These are phyloP conservation scores for Aphelinus certus DNA, from an alignment of 1,140 invertebrate genomes.

Conservation along the genomic window DNA sequence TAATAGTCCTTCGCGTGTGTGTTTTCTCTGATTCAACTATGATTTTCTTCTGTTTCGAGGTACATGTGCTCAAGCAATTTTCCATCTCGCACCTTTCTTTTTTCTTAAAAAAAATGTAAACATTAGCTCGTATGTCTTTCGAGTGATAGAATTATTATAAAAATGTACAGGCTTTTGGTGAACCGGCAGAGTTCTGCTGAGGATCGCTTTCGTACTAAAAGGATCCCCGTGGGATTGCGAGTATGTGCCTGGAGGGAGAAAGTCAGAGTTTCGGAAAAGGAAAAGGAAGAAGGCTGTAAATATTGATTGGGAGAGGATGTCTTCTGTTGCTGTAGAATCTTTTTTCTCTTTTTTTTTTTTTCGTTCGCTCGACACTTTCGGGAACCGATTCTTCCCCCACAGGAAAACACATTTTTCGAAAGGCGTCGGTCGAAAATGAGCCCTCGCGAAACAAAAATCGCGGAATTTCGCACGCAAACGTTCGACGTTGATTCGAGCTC, in stretches of 20 bases:
- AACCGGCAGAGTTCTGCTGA: slow-evolving; percentile 7
- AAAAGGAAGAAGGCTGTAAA: slow-evolving; percentile 34
- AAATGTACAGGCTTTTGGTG: slow-evolving; percentile 13
- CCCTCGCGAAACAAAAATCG: slow-evolving; percentile 4
- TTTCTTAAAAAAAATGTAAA: too few species aligned
- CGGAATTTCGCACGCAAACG: slow-evolving; percentile 17
- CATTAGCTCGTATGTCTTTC: too few species aligned
- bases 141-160: slow-evolving; percentile 11
- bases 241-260: slow-evolving; percentile 36
- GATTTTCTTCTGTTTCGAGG: slow-evolving; percentile 38
- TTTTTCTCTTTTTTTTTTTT: slow-evolving; percentile 23
- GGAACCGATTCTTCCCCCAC: slow-evolving; percentile 9
- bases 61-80: slow-evolving; percentile 29
- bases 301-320: not conserved
- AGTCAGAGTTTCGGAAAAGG: slow-evolving; percentile 33
- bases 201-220: not conserved
- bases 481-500: not conserved
- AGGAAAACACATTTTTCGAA: slow-evolving; percentile 29
- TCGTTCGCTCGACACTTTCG: slow-evolving; percentile 35
- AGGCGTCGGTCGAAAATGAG: slow-evolving; percentile 17
- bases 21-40: slow-evolving; percentile 34
- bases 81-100: slow-evolving; percentile 21
- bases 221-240: not conserved
- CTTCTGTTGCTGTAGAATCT: not conserved
- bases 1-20: slow-evolving; percentile 50